Evolutionary conservation across 2,888 invertebrate species (phyloP).

Genomic region (Sycophila texana): DNA sequence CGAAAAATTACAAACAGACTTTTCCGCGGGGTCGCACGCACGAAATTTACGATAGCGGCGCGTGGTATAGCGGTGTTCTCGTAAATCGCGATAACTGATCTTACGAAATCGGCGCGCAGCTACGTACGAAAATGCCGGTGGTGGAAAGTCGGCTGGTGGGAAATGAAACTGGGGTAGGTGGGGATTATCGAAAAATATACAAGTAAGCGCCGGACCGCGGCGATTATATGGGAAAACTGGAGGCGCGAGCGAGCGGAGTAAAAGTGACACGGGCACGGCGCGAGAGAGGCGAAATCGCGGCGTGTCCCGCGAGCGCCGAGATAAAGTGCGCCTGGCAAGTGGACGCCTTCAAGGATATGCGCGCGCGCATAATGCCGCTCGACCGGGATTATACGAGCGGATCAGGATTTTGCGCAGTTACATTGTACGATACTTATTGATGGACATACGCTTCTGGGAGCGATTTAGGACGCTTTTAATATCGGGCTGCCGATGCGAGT

Average conservation of each 20-base stretch:
- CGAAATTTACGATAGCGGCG: background rate
- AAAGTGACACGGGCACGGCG: constrained; percentile 33
- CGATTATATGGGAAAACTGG: constrained; percentile 23
- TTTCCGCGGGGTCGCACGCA: background rate
- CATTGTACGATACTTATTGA: background rate
- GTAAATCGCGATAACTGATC: constrained; percentile 14
- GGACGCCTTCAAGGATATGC: background rate
- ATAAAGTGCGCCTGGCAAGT: background rate
- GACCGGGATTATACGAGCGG: background rate
- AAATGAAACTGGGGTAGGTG: background rate
- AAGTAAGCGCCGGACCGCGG: background rate
- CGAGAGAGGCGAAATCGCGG: background rate
- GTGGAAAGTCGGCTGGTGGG: no score
- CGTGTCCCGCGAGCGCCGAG: background rate
- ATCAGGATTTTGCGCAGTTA: background rate
- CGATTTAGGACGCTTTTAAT: no score
- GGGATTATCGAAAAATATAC: background rate
- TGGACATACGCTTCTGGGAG: background rate
- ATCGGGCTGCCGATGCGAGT: no score
- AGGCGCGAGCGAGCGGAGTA: constrained; percentile 9
- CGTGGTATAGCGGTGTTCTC: constrained; percentile 30
- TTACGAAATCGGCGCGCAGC: constrained; percentile 1
- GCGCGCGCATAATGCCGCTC: background rate
- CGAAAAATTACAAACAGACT: background rate
- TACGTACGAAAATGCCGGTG: background rate